Percentiles rank a stretch among this genome's conserved stretches.
phyloP scores from a whole-genome alignment of 2,888 invertebrate genomes.

The Drosophila ustulata region DNA sequence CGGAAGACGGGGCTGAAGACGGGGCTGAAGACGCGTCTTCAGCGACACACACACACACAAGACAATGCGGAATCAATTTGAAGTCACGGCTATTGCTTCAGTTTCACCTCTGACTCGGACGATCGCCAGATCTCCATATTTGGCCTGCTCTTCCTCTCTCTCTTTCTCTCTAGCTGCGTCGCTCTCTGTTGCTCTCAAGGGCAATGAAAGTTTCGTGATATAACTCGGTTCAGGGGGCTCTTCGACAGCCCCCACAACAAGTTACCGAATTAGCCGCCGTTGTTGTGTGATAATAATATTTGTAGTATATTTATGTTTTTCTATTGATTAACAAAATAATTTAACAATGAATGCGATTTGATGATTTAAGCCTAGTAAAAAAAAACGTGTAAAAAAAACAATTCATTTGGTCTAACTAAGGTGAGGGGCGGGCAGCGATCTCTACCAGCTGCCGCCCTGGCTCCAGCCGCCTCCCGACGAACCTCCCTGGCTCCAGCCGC shows the following conservation, averaged over 20 bases:
- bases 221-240: constrained; percentile 27
- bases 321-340: constrained; percentile 57
- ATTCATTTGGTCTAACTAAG: constrained; percentile 75
- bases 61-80: constrained; percentile 41
- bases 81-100: constrained; percentile 2
- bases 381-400: constrained; percentile 51
- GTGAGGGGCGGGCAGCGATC: neutral
- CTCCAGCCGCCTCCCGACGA: constrained; percentile 42
- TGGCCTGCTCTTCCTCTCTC: constrained; percentile 2
- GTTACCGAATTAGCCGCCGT: constrained; percentile 36
- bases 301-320: constrained; percentile 17
- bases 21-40: neutral
- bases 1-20: no score
- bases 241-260: constrained; percentile 28
- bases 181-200: constrained; percentile 29
- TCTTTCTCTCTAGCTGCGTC: neutral
- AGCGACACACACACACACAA: neutral
- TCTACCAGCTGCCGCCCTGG: constrained; percentile 57
- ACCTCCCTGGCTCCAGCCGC: constrained; percentile 47
- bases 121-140: constrained; percentile 25
- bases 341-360: constrained; percentile 57
- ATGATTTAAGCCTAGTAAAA: constrained; percentile 69
- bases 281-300: constrained; percentile 8
- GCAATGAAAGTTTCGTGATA: constrained; percentile 54
- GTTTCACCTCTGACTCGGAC: constrained; percentile 44